These are phyloP conservation scores for Cephalopterus ornatus DNA, from an alignment of 2,113 vertebrate species.

Conservation along the genomic window DNA sequence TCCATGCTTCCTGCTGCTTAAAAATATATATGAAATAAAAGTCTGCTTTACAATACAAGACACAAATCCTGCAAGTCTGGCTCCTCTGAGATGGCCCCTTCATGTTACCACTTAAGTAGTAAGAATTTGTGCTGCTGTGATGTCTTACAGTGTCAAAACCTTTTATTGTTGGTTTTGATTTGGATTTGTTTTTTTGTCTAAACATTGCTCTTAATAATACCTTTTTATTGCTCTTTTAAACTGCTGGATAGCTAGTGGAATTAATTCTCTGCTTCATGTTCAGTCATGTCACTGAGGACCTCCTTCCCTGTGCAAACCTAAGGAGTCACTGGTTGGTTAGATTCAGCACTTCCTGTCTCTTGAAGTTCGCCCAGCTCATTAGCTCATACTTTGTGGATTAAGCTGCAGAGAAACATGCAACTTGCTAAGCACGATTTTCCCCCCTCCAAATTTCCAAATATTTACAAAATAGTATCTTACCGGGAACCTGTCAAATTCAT, in stretches of 20 bases:
- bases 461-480: neutral
- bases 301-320: accelerated
- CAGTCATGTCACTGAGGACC: neutral
- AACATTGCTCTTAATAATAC: neutral
- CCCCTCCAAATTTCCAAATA: neutral
- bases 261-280: neutral
- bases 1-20: neutral
- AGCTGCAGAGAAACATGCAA: neutral
- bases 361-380: neutral
- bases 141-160: neutral
- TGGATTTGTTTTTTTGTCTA: neutral
- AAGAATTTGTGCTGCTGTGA: neutral
- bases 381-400: neutral
- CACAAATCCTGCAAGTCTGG: neutral
- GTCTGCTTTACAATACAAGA: neutral
- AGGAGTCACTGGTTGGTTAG: neutral
- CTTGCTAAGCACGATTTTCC: neutral
- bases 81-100: neutral
- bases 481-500: neutral
- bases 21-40: neutral
- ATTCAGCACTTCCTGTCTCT: neutral
- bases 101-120: neutral
- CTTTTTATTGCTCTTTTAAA: neutral
- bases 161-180: neutral
- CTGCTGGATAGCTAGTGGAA: neutral